Base-by-base conservation (phyloP, 1,140 invertebrate genomes). In the Cotesia chilonis region DNA sequence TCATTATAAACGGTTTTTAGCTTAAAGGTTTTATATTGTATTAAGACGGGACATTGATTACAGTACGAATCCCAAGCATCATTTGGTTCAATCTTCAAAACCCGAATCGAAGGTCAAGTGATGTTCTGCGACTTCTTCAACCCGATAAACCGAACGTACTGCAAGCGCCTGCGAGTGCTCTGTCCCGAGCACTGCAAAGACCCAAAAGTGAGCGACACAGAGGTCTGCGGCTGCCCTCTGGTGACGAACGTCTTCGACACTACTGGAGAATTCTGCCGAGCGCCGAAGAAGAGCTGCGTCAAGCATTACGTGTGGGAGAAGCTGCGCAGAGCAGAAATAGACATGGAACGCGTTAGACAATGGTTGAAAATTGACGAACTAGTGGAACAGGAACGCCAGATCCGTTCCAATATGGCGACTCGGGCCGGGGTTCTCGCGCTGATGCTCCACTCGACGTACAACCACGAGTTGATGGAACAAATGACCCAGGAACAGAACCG, bases 51-150 rank as follows among this genome's bases (percentile, higher is more conserved):
- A 14, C 14, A 14, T 14, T 14, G 14, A 14, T 17, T 17, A 17
- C 83, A 92, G 90, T 96, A 97, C 85, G 98, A 99, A 83, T 96
- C 95, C 63, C 96, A 98, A 87, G 95, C 96, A 3, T 98, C 97
- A 0, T 99, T 98, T 85, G 97, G 96, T 12, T 98, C 95, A 12
- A 92, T 95, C 60, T 97, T 95, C 79, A 95, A 97, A 82, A 98
- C 97, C 0, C 90, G 94, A 60, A 97, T 98, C 75, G 97, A 98
- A 85, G 95, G 95, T 12, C 92, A 95, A 85, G 94, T 95, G 80
- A 98, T 99, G 93, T 99, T 99, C 84, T 99, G 98, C 84, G 98
- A 99, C 81, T 96, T 94, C 84, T 99, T 94, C 83, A 99, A 98
- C 87, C 90, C 94, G 4, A 87, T 90, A 2, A 96, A 94, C 80